Evolutionary conservation across 2,888 invertebrate species (phyloP), one percentile per base, ranked within the genome.

Genomic region (Melangyna quadrimaculata): DNA sequence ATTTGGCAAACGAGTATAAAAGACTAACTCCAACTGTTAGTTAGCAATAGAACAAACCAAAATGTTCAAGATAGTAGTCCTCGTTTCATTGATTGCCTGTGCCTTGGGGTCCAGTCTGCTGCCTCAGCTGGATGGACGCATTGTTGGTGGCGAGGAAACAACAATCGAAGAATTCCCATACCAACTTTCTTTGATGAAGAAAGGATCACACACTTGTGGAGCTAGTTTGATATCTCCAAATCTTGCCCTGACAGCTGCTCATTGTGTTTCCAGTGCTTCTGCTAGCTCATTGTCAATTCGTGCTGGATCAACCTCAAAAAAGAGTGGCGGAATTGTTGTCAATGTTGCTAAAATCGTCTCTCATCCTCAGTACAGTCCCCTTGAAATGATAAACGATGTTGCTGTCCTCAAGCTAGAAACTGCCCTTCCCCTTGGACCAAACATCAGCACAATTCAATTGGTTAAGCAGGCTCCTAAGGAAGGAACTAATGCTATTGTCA

Each of bases 341-440:
- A 78, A 87, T 3, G 88, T 89, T 10, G 63, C 73, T 2, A 27
- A 82, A 0, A 88, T 88, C 73, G 73, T 77, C 10, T 88, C 87
- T 73, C 94, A 95, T 86, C 92, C 93, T 14, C 89, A 90, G 0
- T 95, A 93, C 88, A 91, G 91, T 12, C 89, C 89, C 22, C 83
- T 80, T 0, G 91, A 91, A 37, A 93, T 93, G 92, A 93, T 94
- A 80, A 92, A 92, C 87, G 94, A 95, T 70, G 91, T 94, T 14
- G 94, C 94, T 0, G 87, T 94, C 0, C 88, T 94, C 12, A 92
- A 93, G 90, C 90, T 95, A 1, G 82, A 90, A 0, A n/a, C n/a
- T n/a, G n/a, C n/a, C 0, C 89, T 94, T 57, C 79, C 88, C 17
- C 93, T 92, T 57, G 91, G 88, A 80, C 89, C 91, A 0, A 89